Base-by-base conservation (phyloP, 1,140 invertebrate genomes). In the Meloidogyne chitwoodi region DNA sequence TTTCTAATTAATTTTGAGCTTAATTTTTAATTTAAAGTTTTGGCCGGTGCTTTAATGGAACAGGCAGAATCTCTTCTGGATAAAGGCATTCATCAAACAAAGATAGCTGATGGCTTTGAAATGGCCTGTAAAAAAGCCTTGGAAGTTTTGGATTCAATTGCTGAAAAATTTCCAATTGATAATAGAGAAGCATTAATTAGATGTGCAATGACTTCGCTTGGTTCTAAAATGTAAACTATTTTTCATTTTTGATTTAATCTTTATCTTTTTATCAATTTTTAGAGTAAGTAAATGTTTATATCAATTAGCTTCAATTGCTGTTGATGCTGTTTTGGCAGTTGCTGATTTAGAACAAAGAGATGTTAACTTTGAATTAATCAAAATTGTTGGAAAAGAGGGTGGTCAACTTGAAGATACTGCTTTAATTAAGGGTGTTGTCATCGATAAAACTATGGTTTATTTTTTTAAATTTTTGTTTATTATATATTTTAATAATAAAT, bases 331-430 rank as follows among this genome's bases (percentile, higher is more conserved):
- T 1, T 89, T 98, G 81, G 91, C 93, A 48, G 95, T 98, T 2
- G 94, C 94, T 38, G 96, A 99, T 88, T 90, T 98, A 74, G 92
- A 94, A 81, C 92, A 93, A 68, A 91, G 92, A 75, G 97, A 99
- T 90, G 96, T 99, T 0, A 98, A 99, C 88, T 99, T 99, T 90
- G 97, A 99, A 88, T 89, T 99, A 69, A 99, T 99, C 86, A 99
- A 99, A 89, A 92, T 99, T 62, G 94, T 98, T 88, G 94, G 94
- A 1, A 99, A 99, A 91, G 94, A 97, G 29, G 97, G 97, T 71
- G 96, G 96, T 10, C 91, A 92, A 78, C 91, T 99, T 87, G 97
- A 99, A 89, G 97, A 99, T 88, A 95, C 96, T 0, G 92, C 95
- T 90, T 89, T 99, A 41, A 94, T 99, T 16, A 93, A 93, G 81